Percentiles rank a stretch among this genome's conserved stretches.
These are phyloP conservation scores for Erpobdella octoculata DNA, from an alignment of 2,888 invertebrate genomes.

Conservation along the genomic window DNA sequence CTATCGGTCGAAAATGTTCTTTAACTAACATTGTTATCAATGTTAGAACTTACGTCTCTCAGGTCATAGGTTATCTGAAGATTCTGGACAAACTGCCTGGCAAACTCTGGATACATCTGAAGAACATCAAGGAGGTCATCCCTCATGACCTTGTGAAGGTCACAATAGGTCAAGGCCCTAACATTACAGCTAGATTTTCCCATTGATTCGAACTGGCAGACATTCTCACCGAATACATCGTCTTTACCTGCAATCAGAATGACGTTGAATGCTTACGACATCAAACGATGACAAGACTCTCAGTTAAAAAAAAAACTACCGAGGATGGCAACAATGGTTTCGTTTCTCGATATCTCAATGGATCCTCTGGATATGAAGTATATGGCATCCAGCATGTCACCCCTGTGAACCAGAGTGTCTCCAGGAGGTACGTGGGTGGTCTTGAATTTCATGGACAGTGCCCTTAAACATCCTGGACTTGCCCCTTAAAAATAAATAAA, in stretches of 20 bases:
- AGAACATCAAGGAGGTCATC: constrained; percentile 91
- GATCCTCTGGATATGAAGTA: constrained; percentile 96
- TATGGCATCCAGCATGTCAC: constrained; percentile 86
- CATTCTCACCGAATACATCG: constrained; percentile 77
- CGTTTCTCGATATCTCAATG: constrained; percentile 68
- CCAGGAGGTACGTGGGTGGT: constrained; percentile 84
- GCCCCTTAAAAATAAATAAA: no score
- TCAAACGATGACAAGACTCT: no score
- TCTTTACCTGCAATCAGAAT: constrained; percentile 55
- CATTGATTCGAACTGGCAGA: constrained; percentile 76
- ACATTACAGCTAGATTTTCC: constrained; percentile 95
- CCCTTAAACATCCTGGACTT: constrained; percentile 90
- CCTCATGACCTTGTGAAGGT: constrained; percentile 90
- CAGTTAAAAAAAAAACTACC: no score
- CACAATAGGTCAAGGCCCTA: constrained; percentile 92
- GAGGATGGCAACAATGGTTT: constrained; percentile 16
- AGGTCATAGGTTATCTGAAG: constrained; percentile 91
- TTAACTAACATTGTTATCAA: not conserved
- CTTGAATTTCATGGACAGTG: constrained; percentile 87
- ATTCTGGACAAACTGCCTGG: constrained; percentile 82
- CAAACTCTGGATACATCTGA: constrained; percentile 94
- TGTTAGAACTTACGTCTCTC: constrained; percentile 73
- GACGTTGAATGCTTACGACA: no score
- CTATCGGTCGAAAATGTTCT: no score
- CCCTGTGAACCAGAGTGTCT: constrained; percentile 81